Evolutionary conservation across 2,113 vertebrate genomes (phyloP).

Genomic region (Perognathus longimembris): DNA sequence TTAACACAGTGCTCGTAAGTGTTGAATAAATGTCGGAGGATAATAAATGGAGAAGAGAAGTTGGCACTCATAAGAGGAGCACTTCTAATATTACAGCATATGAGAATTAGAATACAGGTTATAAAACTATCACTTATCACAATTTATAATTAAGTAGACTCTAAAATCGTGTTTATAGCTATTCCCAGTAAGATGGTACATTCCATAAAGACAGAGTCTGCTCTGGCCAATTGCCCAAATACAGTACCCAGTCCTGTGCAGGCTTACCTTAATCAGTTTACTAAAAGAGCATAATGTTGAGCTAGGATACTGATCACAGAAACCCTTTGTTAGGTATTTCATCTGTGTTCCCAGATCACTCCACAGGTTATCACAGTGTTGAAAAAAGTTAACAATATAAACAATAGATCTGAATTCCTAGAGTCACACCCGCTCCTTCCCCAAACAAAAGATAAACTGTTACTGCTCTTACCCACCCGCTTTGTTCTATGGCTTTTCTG

Average conservation of each 20-base stretch:
- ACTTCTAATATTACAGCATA: neutral
- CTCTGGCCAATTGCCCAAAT: neutral
- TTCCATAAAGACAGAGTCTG: slow-evolving; percentile 13
- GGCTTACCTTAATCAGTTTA: neutral
- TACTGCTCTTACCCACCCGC: neutral
- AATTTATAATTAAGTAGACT: slow-evolving; percentile 5
- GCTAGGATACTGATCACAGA: neutral
- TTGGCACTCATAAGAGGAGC: slow-evolving; percentile 8
- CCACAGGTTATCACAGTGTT: neutral
- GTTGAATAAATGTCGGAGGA: neutral
- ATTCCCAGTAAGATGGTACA: neutral
- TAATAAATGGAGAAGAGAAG: slow-evolving; percentile 12
- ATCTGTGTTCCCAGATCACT: neutral
- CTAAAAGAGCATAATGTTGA: neutral
- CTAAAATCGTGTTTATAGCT: neutral
- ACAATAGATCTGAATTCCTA: neutral
- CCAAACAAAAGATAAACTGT: neutral
- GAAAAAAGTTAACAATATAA: slow-evolving; percentile 1
- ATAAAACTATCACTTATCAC: neutral
- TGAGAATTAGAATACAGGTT: slow-evolving; percentile 26
- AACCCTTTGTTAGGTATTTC: slow-evolving; percentile 21
- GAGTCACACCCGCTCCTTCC: neutral
- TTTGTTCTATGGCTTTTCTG: neutral
- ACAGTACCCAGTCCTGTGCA: neutral
- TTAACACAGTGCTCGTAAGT: neutral